Base-by-base conservation (phyloP, 2,797 vertebrate species). In the Alcedo atthis region DNA sequence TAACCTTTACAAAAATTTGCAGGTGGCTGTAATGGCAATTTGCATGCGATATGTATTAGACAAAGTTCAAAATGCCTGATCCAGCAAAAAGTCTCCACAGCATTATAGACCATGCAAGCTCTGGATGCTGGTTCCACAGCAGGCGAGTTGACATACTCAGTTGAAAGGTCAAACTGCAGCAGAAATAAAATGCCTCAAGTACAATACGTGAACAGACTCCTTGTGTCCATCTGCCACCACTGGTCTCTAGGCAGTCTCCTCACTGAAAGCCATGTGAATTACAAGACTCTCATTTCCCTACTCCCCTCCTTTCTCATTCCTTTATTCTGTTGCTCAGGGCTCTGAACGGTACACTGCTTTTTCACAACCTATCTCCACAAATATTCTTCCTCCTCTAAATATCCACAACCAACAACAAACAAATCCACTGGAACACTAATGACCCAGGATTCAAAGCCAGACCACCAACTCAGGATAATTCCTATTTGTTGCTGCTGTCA, bases 91-190 rank as follows among this genome's bases (percentile, higher is more conserved):
- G 85, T 82, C 81, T 74, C 70, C 70, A 46, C 61, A 75, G 69
- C 78, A 73, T 89, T 95, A 68, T 69, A 84, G 80, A 90, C 54
- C 35, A 26, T 11, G 59, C 28, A 78, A 62, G 59, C 55, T 69
- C 79, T 55, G 57, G 68, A 85, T 83, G 62, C 62, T 93, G 55
- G 35, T 82, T 93, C 59, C 77, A 13, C 90, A 95, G 90, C 95
- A 92, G 90, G 87, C 33, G 26, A 91, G 59, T 40, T 89, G 93
- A 88, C 79, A 87, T 30, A 68, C 49, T 90, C 84, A 91, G 80
- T 81, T 12, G n/a, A 96, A 94, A 96, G 94, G 85, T 90, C 89
- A 95, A 81, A 87, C 66, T 63, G 32, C 49, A 92, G 69, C 74
- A 92, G 85, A 96, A 95, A 96, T 64, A 55, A 82, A 92, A 92